A percentile compares a stretch with the other conserved stretches of the same genome.
These are phyloP conservation scores for Sarcophaga bullata DNA, from an alignment of 1,140 invertebrate genomes.

Conservation along the genomic window DNA sequence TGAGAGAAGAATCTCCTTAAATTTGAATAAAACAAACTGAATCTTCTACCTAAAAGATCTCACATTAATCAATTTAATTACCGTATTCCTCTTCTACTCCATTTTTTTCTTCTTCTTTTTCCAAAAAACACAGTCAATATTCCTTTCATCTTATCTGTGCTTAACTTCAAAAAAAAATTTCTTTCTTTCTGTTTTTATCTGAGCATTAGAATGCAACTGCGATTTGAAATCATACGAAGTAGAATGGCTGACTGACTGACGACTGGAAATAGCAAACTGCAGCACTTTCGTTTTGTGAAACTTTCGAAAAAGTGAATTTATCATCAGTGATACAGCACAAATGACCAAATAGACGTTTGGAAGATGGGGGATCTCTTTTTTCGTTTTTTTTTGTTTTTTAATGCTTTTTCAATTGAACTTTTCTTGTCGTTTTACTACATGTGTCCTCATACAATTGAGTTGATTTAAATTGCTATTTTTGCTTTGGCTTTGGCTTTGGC, in stretches of 20 bases:
- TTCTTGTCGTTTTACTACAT: constrained; percentile 7
- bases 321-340: constrained; percentile 10
- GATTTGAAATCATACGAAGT: background rate
- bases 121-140: constrained; percentile 10
- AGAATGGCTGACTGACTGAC: background rate
- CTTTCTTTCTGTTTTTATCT: background rate
- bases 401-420: constrained; percentile 16
- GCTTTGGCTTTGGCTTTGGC: too few species aligned
- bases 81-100: too few species aligned
- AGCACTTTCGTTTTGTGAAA: background rate
- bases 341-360: background rate
- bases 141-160: constrained; percentile 17
- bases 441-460: constrained; percentile 16
- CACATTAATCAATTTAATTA: too few species aligned
- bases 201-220: background rate
- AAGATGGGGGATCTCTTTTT: background rate
- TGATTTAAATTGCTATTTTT: background rate
- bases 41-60: too few species aligned
- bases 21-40: too few species aligned
- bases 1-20: too few species aligned
- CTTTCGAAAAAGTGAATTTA: constrained; percentile 4
- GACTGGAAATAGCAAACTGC: constrained; percentile 3
- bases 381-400: background rate
- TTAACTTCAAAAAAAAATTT: background rate
- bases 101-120: too few species aligned